Evolutionary conservation across 1,140 invertebrate genomes (phyloP).

Genomic region (Oryzaephilus surinamensis): DNA sequence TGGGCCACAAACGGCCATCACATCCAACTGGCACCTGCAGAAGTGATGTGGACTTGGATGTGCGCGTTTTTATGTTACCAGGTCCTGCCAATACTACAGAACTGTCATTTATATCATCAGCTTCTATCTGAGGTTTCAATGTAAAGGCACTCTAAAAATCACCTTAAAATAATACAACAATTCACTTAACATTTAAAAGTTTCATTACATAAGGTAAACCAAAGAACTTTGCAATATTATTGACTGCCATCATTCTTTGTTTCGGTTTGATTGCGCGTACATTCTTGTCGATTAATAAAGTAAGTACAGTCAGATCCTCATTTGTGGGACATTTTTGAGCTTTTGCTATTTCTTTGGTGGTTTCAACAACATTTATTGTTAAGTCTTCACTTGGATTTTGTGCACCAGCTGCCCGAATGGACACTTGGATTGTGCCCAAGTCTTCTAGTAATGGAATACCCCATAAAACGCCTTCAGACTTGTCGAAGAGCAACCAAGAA

Average conservation of each 20-base stretch:
- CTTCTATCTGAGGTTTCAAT: conserved; percentile 31
- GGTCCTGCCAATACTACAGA: conserved; percentile 46
- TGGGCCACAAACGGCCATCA: conserved; percentile 44
- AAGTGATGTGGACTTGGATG: conserved; percentile 39
- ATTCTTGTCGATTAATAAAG: conserved; percentile 39
- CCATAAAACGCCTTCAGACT: conserved; percentile 27
- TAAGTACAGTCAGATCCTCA: conserved; percentile 33
- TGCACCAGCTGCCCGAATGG: conserved; percentile 15
- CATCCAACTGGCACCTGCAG: conserved; percentile 49
- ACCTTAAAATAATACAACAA: conserved; percentile 14
- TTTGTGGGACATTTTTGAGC: conserved; percentile 22
- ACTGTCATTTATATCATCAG: conserved; percentile 29
- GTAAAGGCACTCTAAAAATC: conserved; percentile 39
- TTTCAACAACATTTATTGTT: conserved; percentile 10
- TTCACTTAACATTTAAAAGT: conserved; percentile 3
- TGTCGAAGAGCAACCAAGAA: conserved; percentile 32
- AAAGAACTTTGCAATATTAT: conserved; percentile 43
- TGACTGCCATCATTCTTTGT: conserved; percentile 39
- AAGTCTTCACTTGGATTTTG: conserved; percentile 12
- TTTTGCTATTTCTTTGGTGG: conserved; percentile 8
- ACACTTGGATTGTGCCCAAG: conserved; percentile 21
- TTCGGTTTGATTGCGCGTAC: conserved; percentile 39
- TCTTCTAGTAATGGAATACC: conserved; percentile 29
- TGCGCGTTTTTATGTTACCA: conserved; percentile 43
- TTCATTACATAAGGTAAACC: conserved; percentile 41